phyloP scores from a whole-genome alignment of 92 coral and sea anemone species.

The Porites evermanni region DNA sequence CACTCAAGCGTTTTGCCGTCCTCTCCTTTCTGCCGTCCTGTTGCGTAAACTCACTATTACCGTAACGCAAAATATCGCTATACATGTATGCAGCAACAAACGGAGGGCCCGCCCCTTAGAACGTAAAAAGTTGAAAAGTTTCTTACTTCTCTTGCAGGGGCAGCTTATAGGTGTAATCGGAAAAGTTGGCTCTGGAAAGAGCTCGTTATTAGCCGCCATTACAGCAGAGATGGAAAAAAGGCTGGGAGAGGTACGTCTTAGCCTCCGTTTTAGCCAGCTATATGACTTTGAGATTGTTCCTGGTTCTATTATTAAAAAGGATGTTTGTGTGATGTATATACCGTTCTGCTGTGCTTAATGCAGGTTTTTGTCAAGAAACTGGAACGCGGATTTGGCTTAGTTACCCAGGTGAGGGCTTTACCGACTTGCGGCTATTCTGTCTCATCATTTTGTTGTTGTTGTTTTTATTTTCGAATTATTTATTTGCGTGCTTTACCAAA shows the following conservation, averaged over 20 bases:
- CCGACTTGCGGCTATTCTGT: no score
- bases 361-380: slow-evolving; percentile 84
- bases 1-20: no score
- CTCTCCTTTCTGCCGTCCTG: no score
- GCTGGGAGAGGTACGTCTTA: slow-evolving; percentile 72
- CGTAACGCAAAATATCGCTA: no score
- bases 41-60: no score
- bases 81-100: no score
- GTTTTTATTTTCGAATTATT: no score
- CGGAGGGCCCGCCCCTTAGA: neutral
- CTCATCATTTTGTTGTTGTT: no score
- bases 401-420: slow-evolving; percentile 76
- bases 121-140: neutral
- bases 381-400: slow-evolving; percentile 91
- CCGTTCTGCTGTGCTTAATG: neutral
- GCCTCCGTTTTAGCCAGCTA: neutral
- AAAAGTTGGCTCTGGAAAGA: slow-evolving; percentile 94
- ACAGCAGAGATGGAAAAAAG: slow-evolving; percentile 95
- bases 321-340: neutral
- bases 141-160: slow-evolving; percentile 57
- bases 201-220: slow-evolving; percentile 89
- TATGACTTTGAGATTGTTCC: neutral
- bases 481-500: no score
- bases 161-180: slow-evolving; percentile 94
- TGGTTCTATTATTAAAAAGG: no score